Evolutionary conservation across 2,797 vertebrate species (phyloP), one percentile per base, ranked within the genome.

Genomic region (Halcyon badia): DNA sequence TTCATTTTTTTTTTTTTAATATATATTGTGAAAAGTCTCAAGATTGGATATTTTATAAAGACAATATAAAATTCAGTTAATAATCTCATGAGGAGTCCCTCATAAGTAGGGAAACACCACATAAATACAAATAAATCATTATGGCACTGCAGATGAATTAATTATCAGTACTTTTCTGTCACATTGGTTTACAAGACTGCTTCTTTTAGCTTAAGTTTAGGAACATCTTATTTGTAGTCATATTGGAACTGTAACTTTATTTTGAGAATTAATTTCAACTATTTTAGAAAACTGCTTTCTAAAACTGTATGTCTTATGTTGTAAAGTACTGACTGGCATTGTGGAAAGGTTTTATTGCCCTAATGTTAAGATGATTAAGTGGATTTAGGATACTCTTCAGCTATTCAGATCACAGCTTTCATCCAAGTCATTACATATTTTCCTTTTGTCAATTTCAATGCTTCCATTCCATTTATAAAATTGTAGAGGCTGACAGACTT

Each of bases 381-480:
- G 72, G 51, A 69, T 94, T 83, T 91, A 71, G 76, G 60, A 60
- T 57, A 66, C 35, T 95, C 46, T 71, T 95, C 70, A 69, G 20
- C 31, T 77, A 87, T 94, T 96, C 86, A 88, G 57, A 94, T 78
- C 86, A 92, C 68, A 95, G 37, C 11, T 93, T 94, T 94, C 81
- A 82, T 87, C 49, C 41, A 84, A 80, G 73, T 78, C 57, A 81
- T 96, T 92, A 44, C 20, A 15, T 94, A 84, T 86, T 88, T 97
- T 92, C 54, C 15, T 92, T 94, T 94, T 94, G 78, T 92, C 87
- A 93, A 84, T 83, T 81, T 89, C 52, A 91, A 22, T 80, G 39
- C 71, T 95, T 90, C 66, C 52, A 75, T 92, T 95, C 71, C 62
- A 89, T 94, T 94, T 91, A 89, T 44, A n/a, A 92, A 92, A 92